phyloP scores from a whole-genome alignment of 1,140 invertebrate species.

The Homalodisca vitripennis region DNA sequence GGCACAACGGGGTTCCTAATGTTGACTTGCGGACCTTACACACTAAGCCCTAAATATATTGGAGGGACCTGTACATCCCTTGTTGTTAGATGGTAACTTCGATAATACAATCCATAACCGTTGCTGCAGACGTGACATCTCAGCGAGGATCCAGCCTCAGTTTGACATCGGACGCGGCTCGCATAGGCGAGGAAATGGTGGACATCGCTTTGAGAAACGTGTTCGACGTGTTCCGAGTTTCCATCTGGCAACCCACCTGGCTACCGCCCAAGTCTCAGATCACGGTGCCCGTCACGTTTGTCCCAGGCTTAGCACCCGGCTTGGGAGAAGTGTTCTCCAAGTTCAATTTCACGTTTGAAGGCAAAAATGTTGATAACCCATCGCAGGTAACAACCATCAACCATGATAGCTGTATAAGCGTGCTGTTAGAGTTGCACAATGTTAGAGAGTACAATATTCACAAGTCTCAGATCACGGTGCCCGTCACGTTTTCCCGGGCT shows the following conservation, averaged over 20 bases:
- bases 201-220: not conserved
- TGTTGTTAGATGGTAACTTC: not conserved
- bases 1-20: too few relatives aligned
- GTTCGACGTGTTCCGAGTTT: not conserved
- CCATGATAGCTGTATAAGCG: too few relatives aligned
- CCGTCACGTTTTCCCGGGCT: not conserved
- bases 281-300: not conserved
- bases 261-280: not conserved
- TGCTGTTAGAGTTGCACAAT: too few relatives aligned
- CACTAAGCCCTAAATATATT: too few relatives aligned
- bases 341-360: not conserved
- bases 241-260: not conserved
- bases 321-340: not conserved
- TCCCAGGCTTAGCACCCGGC: not conserved
- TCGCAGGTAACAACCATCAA: slow-evolving; percentile 6
- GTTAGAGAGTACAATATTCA: too few relatives aligned
- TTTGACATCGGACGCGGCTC: not conserved
- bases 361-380: not conserved
- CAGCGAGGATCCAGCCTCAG: not conserved
- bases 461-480: not conserved
- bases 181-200: not conserved
- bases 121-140: not conserved
- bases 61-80: too few relatives aligned
- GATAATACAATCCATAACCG: not conserved
- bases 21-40: too few relatives aligned